A percentile compares a stretch with the other conserved stretches of the same genome.
Evolutionary conservation across 2,797 vertebrate genomes (phyloP).

Genomic region (Oreochromis mossambicus): DNA sequence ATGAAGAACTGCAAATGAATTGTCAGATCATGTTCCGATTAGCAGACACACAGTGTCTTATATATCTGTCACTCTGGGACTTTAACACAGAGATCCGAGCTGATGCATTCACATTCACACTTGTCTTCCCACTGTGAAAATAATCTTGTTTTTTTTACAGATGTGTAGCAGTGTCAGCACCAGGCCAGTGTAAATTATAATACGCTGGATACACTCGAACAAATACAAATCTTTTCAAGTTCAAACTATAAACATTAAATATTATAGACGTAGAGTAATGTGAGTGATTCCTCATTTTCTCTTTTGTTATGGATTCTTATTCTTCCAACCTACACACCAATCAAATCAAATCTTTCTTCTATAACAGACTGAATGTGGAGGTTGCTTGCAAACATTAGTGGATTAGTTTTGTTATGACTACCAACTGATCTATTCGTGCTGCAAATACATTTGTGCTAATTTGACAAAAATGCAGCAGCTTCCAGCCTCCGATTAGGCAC

Average conservation of each 20-base stretch:
- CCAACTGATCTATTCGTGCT: no score
- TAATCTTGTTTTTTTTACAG: neutral
- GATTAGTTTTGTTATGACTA: neutral
- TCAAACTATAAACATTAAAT: neutral
- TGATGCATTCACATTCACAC: neutral
- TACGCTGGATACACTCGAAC: fast-evolving
- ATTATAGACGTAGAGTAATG: neutral
- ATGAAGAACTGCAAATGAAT: neutral
- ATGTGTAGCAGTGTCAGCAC: neutral
- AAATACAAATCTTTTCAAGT: neutral
- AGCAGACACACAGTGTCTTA: neutral
- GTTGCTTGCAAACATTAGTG: neutral
- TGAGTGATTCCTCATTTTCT: neutral
- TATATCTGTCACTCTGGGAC: neutral
- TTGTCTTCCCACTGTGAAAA: neutral
- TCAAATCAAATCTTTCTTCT: neutral
- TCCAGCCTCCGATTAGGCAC: neutral
- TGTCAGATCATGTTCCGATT: neutral
- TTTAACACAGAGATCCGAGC: neutral
- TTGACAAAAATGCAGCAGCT: neutral
- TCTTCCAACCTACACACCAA: neutral
- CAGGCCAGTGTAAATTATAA: neutral
- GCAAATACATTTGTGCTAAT: neutral
- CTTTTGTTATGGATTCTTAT: neutral
- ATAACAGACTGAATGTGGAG: neutral